Conservation (phyloP, 2,797 vertebrate genomes). For the Syngnathus acus region DNA sequence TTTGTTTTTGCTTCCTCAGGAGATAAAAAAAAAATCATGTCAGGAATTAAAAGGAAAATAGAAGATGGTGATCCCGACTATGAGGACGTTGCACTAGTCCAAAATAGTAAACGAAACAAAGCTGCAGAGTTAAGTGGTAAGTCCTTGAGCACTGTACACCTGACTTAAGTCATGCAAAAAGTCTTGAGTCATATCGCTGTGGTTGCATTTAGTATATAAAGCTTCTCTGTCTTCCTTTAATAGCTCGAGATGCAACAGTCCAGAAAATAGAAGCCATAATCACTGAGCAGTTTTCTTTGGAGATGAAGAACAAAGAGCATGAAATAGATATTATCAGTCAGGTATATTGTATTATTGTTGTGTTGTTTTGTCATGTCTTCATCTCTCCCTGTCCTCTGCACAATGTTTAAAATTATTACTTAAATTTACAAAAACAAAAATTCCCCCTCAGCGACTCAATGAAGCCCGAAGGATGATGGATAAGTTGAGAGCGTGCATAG, state of each 20-base stretch:
- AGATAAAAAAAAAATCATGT: constrained; percentile 69
- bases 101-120: constrained; percentile 85
- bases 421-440: not conserved
- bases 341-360: constrained; percentile 63
- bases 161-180: constrained; percentile 50
- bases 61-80: constrained; percentile 93
- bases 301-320: constrained; percentile 98
- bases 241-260: constrained; percentile 89
- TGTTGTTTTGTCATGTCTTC: not conserved
- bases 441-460: constrained; percentile 78
- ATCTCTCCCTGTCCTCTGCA: not conserved
- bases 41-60: constrained; percentile 90
- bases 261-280: constrained; percentile 96
- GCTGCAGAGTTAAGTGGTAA: constrained; percentile 85
- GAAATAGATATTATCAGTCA: constrained; percentile 98
- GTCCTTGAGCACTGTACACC: constrained; percentile 14
- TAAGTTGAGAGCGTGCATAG: constrained; percentile 94
- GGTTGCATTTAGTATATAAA: not conserved
- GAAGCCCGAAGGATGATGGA: constrained; percentile 99
- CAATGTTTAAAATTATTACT: no score
- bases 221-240: not conserved
- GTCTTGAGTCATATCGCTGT: not conserved
- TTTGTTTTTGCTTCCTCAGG: constrained; percentile 14
- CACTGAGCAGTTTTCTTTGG: constrained; percentile 90
- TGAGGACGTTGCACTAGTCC: constrained; percentile 81